Conservation (phyloP, 1,140 invertebrate genomes). For the Drosophila azteca region DNA sequence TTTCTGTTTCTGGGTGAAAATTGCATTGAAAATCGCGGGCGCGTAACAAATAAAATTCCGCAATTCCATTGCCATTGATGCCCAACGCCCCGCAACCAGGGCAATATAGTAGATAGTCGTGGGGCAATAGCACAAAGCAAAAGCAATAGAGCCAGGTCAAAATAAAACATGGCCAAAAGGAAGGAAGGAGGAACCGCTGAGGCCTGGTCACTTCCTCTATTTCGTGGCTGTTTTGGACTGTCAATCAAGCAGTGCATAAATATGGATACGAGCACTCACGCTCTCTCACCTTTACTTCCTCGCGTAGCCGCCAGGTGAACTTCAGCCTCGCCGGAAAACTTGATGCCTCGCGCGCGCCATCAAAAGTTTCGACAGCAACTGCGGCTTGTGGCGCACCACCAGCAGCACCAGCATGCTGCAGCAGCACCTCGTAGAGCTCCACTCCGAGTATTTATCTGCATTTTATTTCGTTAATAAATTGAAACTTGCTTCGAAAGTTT, state of each 20-base stretch:
- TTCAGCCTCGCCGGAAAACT: constrained; percentile 22
- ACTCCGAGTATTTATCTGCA: constrained; percentile 67
- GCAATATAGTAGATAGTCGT: constrained; percentile 16
- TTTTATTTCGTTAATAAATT: constrained; percentile 82
- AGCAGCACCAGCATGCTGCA: too few relatives aligned
- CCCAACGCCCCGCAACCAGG: constrained; percentile 45
- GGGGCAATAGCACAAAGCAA: too few relatives aligned
- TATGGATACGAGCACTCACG: constrained; percentile 3
- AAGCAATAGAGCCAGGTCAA: constrained; percentile 2
- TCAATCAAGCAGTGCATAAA: constrained; percentile 51
- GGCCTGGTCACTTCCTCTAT: neutral
- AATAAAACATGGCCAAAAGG: neutral
- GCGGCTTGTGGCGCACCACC: constrained; percentile 55
- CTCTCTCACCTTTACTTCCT: constrained; percentile 35
- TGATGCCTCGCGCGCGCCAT: constrained; percentile 43
- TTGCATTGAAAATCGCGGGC: constrained; percentile 75
- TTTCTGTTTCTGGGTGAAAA: constrained; percentile 32
- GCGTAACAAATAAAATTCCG: constrained; percentile 77
- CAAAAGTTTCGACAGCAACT: constrained; percentile 66
- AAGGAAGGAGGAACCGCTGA: neutral
- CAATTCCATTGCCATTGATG: constrained; percentile 63
- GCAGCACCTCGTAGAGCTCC: constrained; percentile 8
- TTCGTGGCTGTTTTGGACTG: constrained; percentile 2
- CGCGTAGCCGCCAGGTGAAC: constrained; percentile 1
- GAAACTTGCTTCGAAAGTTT: constrained; percentile 74